These are phyloP conservation scores for Cordilura impudica DNA, from an alignment of 2,888 invertebrate species.

Conservation along the genomic window DNA sequence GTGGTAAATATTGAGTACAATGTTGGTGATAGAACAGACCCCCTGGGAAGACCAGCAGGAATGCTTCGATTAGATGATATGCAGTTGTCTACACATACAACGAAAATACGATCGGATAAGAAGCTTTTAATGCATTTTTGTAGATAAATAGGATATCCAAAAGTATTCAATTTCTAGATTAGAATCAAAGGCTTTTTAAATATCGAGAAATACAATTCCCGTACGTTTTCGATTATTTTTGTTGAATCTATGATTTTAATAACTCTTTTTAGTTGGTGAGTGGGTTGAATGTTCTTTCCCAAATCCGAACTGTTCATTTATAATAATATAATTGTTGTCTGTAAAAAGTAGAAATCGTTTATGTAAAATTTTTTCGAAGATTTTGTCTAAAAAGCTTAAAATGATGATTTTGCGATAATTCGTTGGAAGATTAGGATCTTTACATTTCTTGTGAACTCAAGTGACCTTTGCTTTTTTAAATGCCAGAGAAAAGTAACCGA, in stretches of 20 bases:
- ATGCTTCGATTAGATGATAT: neutral
- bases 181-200: neutral
- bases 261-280: conserved; percentile 26
- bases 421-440: neutral
- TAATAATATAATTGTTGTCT: neutral
- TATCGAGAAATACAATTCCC: too few species aligned
- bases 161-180: neutral
- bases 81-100: neutral
- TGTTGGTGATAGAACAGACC: neutral
- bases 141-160: neutral
- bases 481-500: neutral
- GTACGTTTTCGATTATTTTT: too few species aligned
- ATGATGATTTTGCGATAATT: neutral
- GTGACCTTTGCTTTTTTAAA: conserved; percentile 18
- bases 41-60: too few species aligned
- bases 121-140: neutral
- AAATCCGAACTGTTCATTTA: neutral
- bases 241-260: neutral
- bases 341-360: neutral
- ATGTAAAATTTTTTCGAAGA: too few species aligned
- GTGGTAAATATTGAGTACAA: conserved; percentile 7
- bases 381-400: neutral
- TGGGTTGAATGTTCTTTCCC: neutral
- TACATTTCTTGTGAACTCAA: neutral
- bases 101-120: neutral